phyloP scores from a whole-genome alignment of 2,113 vertebrate species.

The Lepisosteus oculatus region DNA sequence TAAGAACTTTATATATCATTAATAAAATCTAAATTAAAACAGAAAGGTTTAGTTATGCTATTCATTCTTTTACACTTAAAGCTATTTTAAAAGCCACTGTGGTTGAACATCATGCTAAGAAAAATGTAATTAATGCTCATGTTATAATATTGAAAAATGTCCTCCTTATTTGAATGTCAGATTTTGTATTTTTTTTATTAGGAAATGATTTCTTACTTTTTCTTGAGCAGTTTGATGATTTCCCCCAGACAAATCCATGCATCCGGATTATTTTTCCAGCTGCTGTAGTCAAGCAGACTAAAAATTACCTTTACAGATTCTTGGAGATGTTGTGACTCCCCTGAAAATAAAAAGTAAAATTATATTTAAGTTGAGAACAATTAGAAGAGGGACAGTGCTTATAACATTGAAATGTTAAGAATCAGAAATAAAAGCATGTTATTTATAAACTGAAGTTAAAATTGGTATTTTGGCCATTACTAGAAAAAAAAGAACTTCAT shows the following conservation, averaged over 20 bases:
- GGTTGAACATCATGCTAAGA: too few species aligned
- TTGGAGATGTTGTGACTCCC: slow-evolving; percentile 42
- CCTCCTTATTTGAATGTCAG: too few species aligned
- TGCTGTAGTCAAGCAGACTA: slow-evolving; percentile 76
- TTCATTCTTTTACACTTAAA: too few species aligned
- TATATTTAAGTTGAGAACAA: too few species aligned
- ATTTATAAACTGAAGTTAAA: neutral
- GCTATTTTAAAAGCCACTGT: too few species aligned
- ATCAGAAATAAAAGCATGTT: neutral
- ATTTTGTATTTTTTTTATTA: neutral
- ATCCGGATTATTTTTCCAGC: slow-evolving; percentile 71
- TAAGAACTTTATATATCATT: too few species aligned
- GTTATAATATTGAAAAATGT: too few species aligned
- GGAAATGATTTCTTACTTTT: slow-evolving; percentile 49
- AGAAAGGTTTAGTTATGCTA: too few species aligned
- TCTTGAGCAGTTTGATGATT: slow-evolving; percentile 56
- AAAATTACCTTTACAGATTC: slow-evolving; percentile 73
- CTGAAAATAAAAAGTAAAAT: slow-evolving; percentile 48
- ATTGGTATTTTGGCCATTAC: neutral
- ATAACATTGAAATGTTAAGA: neutral
- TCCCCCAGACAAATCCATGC: slow-evolving; percentile 73
- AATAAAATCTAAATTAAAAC: too few species aligned
- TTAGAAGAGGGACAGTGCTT: too few species aligned
- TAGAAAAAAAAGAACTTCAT: neutral
- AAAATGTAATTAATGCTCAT: too few species aligned